phyloP scores from a whole-genome alignment of 2,113 vertebrate genomes.

The Anolis sagrei region DNA sequence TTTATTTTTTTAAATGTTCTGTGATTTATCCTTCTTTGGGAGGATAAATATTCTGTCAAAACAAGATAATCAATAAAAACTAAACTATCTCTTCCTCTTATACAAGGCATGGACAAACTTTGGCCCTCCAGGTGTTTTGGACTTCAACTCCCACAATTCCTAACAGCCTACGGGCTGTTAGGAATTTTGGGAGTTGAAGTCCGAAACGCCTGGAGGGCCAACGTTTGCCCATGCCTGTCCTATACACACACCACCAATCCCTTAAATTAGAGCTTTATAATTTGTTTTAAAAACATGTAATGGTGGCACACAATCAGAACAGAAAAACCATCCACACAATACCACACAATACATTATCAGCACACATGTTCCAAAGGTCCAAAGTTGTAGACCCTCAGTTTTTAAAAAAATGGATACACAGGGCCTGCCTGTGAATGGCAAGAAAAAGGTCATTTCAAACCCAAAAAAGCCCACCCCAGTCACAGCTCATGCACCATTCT shows the following conservation, averaged over 20 bases:
- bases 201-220: too few species aligned
- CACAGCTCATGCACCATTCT: constrained; percentile 81
- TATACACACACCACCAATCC: constrained; percentile 39
- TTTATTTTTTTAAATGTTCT: not conserved
- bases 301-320: constrained; percentile 68
- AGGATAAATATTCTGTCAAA: constrained; percentile 7
- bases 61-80: constrained; percentile 41
- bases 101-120: too few species aligned
- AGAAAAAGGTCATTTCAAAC: constrained; percentile 75
- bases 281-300: constrained; percentile 63
- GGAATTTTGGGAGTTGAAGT: too few species aligned
- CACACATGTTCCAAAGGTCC: constrained; percentile 71
- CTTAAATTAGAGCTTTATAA: constrained; percentile 53
- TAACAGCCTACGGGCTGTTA: too few species aligned
- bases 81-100: constrained; percentile 13
- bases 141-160: too few species aligned
- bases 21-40: constrained; percentile 35
- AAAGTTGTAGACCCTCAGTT: constrained; percentile 68
- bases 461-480: constrained; percentile 66
- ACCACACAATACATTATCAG: constrained; percentile 72
- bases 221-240: too few species aligned
- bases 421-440: constrained; percentile 90
- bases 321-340: constrained; percentile 72
- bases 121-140: too few species aligned
- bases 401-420: constrained; percentile 75